Percentiles rank a stretch among this genome's conserved stretches.
phyloP scores from a whole-genome alignment of 2,888 invertebrate species.

The Euclidia mi region DNA sequence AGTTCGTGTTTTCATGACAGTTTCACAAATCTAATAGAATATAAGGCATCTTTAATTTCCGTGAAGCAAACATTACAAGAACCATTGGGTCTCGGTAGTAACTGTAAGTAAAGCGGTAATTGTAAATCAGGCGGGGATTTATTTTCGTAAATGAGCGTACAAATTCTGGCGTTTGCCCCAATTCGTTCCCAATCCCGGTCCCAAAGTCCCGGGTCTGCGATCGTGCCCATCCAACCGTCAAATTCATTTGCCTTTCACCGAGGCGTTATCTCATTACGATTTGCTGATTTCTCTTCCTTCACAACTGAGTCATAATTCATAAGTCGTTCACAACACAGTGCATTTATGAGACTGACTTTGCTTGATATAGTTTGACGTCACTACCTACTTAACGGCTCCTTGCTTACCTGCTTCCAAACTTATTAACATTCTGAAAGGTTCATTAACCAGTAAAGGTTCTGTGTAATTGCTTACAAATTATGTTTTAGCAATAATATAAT shows the following conservation, averaged over 20 bases:
- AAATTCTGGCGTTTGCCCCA: conserved; percentile 72
- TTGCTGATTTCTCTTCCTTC: conserved; percentile 67
- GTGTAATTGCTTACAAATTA: too few relatives aligned
- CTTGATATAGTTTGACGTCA: conserved; percentile 8
- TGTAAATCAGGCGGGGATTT: conserved; percentile 63
- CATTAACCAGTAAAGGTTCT: background rate
- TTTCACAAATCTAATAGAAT: conserved; percentile 31
- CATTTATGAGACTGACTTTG: conserved; percentile 30
- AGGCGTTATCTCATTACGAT: conserved; percentile 80
- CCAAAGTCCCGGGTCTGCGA: conserved; percentile 46
- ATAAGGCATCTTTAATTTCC: conserved; percentile 34
- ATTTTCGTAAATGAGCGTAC: conserved; percentile 73
- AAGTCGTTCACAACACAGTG: conserved; percentile 59
- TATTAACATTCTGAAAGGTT: conserved; percentile 1
- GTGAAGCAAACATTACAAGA: conserved; percentile 26
- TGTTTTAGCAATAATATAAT: too few relatives aligned
- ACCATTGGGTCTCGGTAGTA: conserved; percentile 44
- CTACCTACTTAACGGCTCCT: background rate
- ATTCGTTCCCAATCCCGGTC: conserved; percentile 70
- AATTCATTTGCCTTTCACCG: conserved; percentile 82
- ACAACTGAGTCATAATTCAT: conserved; percentile 69
- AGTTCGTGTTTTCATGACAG: conserved; percentile 20
- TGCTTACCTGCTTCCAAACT: conserved; percentile 3
- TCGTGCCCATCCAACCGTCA: conserved; percentile 64
- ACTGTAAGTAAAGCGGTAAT: conserved; percentile 54